Evolutionary conservation across 2,113 vertebrate species (phyloP), one percentile per base, ranked within the genome.

Genomic region (Caloenas nicobarica): DNA sequence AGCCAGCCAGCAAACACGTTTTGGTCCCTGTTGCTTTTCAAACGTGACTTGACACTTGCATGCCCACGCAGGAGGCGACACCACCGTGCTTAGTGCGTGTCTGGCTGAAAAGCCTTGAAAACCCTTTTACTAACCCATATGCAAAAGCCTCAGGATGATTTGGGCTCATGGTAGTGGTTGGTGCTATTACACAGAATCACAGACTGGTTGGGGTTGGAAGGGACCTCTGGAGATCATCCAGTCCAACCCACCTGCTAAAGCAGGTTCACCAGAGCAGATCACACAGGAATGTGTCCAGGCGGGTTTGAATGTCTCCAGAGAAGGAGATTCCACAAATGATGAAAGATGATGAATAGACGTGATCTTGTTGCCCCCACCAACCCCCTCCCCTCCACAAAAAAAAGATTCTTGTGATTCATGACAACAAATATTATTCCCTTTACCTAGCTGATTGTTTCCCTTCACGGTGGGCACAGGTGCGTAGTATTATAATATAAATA

Each of bases 41-140:
- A 56, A 56, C 8, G 26, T 2, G 8, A 38, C 60, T 50, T 3
- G 0, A 34, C 42, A 16, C 9, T 38, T 13, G 44, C 4, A 4
- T 53, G 58, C 36, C 31, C 4, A 0, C 0, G 0, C 7, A 1
- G 29, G 40, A 54, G 54, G n/a, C 29, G 68, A 18, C 5, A 6
- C 46, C 56, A 24, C 62, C 5, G 1, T 69, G 62, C 33, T 28
- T 14, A 7, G 11, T 9, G 57, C 1, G 0, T 10, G 38, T 24
- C 58, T 60, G 46, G 25, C 65, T 78, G 36, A 38, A 70, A 31
- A 64, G 14, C 34, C 24, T 44, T 21, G 40, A 46, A 60, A 72
- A 46, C 25, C 18, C 38, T 44, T 50, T 33, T n/a, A 16, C 28
- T 74, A 26, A 81, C 38, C 26, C 33, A 51, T 0, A 1, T 42